Conservation (phyloP, 1,140 invertebrate species). For the Arion vulgaris region DNA sequence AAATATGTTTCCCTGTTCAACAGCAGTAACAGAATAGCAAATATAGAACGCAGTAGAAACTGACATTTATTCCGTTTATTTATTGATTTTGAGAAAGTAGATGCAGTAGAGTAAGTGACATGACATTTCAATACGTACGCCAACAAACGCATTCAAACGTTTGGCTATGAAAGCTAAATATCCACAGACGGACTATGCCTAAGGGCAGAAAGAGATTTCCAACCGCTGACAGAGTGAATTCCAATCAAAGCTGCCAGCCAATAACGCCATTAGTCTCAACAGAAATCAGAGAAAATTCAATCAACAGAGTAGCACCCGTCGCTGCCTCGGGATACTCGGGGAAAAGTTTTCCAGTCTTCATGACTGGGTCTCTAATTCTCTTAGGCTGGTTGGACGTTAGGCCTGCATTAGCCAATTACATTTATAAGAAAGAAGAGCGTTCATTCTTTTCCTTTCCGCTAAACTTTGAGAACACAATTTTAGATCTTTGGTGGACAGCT, state of each 20-base stretch:
- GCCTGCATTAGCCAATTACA: constrained; percentile 36
- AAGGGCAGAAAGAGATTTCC: background rate
- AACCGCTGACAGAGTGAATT: constrained; percentile 42
- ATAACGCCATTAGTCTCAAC: constrained; percentile 39
- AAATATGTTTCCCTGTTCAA: too few relatives aligned
- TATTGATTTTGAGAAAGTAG: too few relatives aligned
- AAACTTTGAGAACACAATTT: background rate
- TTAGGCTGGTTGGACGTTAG: constrained; percentile 20
- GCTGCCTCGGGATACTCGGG: background rate
- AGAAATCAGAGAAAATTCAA: constrained; percentile 43
- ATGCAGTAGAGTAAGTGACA: too few relatives aligned
- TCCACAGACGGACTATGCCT: background rate
- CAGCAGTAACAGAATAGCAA: too few relatives aligned
- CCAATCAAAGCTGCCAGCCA: constrained; percentile 38
- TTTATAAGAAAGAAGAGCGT: background rate
- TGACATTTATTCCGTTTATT: too few relatives aligned
- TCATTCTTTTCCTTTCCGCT: background rate
- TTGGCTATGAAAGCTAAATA: background rate
- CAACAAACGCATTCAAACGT: background rate
- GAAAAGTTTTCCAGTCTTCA: background rate
- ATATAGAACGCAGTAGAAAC: too few relatives aligned
- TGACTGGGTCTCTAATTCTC: constrained; percentile 16
- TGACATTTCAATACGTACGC: too few relatives aligned
- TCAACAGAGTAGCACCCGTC: constrained; percentile 22
- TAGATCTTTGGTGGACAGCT: background rate